Evolutionary conservation across 2,888 invertebrate genomes (phyloP).

Genomic region (Lamellibrachia columna): DNA sequence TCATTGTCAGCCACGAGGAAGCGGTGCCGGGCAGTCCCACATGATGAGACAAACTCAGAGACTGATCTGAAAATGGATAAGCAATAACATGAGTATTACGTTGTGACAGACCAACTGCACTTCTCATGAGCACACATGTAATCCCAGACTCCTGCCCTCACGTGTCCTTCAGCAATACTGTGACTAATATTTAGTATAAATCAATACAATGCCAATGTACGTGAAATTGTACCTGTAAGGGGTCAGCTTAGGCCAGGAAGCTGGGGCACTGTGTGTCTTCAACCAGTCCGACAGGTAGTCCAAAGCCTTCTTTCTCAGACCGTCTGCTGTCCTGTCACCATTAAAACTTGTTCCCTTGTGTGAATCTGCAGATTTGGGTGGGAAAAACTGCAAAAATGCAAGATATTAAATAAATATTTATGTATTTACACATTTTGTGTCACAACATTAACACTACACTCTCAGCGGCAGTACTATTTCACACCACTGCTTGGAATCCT

Average conservation of each 20-base stretch:
- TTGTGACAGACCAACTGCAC: not conserved
- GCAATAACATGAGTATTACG: not conserved
- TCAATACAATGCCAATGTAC: not conserved
- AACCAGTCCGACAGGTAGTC: not conserved
- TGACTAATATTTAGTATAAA: not conserved
- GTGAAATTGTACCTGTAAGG: not conserved
- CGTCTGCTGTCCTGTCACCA: not conserved
- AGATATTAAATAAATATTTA: not conserved
- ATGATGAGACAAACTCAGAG: not conserved
- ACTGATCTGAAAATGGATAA: not conserved
- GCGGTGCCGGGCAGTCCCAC: not conserved
- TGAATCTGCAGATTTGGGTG: not conserved
- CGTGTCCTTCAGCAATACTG: not conserved
- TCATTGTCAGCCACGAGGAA: not conserved
- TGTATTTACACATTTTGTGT: not conserved
- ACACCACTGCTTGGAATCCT: too few species aligned
- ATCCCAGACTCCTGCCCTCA: not conserved
- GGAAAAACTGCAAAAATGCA: not conserved
- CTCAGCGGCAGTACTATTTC: too few species aligned
- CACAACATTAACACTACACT: too few species aligned
- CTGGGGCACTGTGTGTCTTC: not conserved
- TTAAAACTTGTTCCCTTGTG: slow-evolving; percentile 16
- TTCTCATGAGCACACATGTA: not conserved
- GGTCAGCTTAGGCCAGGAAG: not conserved
- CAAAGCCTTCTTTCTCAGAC: not conserved